phyloP scores from a whole-genome alignment of 2,797 vertebrate genomes.

The Anolis apletophallus region DNA sequence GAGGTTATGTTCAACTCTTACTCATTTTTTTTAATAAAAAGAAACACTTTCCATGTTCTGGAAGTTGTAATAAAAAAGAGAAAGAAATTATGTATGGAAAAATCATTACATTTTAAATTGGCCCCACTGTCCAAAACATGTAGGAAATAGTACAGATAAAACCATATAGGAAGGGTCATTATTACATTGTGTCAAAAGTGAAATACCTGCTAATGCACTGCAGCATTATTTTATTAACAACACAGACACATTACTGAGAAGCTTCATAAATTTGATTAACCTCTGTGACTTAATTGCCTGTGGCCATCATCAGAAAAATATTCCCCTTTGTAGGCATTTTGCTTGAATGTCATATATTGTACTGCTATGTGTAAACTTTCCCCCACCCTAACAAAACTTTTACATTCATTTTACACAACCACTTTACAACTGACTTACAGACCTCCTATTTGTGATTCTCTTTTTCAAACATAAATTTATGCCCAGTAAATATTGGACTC shows the following conservation, averaged over 20 bases:
- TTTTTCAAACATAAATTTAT: conserved; percentile 51
- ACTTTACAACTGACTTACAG: conserved; percentile 7
- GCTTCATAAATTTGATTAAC: conserved; percentile 63
- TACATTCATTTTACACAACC: conserved; percentile 39
- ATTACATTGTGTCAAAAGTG: conserved; percentile 72
- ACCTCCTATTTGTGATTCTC: conserved; percentile 21
- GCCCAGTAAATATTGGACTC: not conserved
- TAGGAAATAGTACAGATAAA: conserved; percentile 83
- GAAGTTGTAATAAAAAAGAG: conserved; percentile 71
- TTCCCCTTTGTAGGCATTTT: rapidly evolving
- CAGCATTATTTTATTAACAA: conserved; percentile 78
- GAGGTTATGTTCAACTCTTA: conserved; percentile 61
- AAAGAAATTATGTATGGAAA: conserved; percentile 84
- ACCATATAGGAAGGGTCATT: conserved; percentile 80
- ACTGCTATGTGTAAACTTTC: not conserved
- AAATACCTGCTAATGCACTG: conserved; percentile 77
- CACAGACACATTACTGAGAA: conserved; percentile 59
- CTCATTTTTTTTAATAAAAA: not conserved
- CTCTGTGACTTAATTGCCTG: conserved; percentile 47
- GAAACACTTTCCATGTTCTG: conserved; percentile 62
- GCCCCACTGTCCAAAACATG: conserved; percentile 80
- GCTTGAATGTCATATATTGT: conserved; percentile 5
- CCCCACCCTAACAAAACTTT: conserved; percentile 30
- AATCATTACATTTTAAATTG: conserved; percentile 84
- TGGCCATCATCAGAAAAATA: conserved; percentile 41